Percentiles rank a stretch among this genome's conserved stretches.
phyloP scores from a whole-genome alignment of 2,888 invertebrate species.

The Crocallis elinguaria region DNA sequence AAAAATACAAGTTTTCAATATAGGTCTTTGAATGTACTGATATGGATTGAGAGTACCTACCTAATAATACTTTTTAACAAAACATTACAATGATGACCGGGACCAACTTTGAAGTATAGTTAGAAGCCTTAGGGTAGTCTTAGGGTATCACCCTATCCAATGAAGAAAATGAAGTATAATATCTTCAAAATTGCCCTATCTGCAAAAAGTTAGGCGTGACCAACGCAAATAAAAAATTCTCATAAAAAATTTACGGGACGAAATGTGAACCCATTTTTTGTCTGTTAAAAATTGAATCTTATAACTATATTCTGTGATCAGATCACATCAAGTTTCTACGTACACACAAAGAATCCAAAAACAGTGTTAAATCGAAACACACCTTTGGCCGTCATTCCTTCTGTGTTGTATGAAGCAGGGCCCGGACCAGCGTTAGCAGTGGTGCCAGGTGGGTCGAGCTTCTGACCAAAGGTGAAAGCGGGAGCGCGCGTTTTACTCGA shows the following conservation, averaged over 20 bases:
- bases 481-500: conserved; percentile 92
- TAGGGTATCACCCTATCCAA: no score
- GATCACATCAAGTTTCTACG: not conserved
- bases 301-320: no score
- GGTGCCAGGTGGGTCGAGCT: conserved; percentile 79
- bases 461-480: conserved; percentile 92
- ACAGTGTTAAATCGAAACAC: conserved; percentile 33
- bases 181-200: no score
- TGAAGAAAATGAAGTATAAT: no score
- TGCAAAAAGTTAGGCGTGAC: no score
- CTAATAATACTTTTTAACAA: not conserved
- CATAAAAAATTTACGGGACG: no score
- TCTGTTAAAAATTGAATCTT: not conserved
- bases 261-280: no score
- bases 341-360: not conserved
- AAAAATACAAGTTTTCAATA: not conserved
- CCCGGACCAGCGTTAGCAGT: conserved; percentile 90
- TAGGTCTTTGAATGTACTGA: conserved; percentile 5
- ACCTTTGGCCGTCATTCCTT: conserved; percentile 94
- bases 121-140: no score
- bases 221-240: no score
- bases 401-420: conserved; percentile 95
- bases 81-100: no score
- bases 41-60: not conserved
- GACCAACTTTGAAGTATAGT: no score